These are phyloP conservation scores for Phyllopteryx taeniolatus DNA, from an alignment of 2,113 vertebrate genomes.

Conservation along the genomic window DNA sequence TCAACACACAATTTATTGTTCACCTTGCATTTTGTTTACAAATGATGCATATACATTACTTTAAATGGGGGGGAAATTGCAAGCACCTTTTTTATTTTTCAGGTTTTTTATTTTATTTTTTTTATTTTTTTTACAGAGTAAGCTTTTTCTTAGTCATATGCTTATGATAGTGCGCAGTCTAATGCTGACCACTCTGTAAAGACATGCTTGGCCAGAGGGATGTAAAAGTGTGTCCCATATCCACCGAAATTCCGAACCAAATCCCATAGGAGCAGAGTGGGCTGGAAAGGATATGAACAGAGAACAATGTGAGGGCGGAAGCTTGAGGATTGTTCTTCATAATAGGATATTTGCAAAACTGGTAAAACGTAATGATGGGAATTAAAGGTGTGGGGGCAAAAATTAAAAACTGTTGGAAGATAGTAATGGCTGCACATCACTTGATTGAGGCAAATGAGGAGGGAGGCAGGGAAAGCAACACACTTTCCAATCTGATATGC, in stretches of 20 bases:
- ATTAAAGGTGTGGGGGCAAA: conserved; percentile 23
- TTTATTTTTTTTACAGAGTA: background rate
- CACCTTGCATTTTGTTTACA: too few relatives aligned
- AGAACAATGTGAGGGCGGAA: conserved; percentile 18
- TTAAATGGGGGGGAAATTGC: background rate
- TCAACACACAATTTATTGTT: too few relatives aligned
- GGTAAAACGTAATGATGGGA: conserved; percentile 12
- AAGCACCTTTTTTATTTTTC: background rate
- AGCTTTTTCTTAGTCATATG: background rate
- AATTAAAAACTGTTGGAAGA: conserved; percentile 8
- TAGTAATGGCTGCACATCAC: conserved; percentile 19
- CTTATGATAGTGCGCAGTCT: background rate
- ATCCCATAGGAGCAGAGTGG: conserved; percentile 25
- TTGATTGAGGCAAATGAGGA: conserved; percentile 18
- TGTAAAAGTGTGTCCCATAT: conserved; percentile 32
- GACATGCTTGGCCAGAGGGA: conserved; percentile 20
- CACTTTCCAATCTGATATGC: conserved; percentile 25
- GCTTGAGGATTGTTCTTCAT: conserved; percentile 19
- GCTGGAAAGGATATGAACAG: conserved; percentile 10
- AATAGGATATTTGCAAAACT: conserved; percentile 38
- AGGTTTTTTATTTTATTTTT: too few relatives aligned
- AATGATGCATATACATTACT: background rate
- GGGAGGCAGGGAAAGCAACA: conserved; percentile 4
- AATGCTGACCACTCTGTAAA: conserved; percentile 22
- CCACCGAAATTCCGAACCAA: conserved; percentile 42